Evolutionary conservation across 2,113 vertebrate species (phyloP).

Genomic region (Dunckerocampus dactyliophorus): DNA sequence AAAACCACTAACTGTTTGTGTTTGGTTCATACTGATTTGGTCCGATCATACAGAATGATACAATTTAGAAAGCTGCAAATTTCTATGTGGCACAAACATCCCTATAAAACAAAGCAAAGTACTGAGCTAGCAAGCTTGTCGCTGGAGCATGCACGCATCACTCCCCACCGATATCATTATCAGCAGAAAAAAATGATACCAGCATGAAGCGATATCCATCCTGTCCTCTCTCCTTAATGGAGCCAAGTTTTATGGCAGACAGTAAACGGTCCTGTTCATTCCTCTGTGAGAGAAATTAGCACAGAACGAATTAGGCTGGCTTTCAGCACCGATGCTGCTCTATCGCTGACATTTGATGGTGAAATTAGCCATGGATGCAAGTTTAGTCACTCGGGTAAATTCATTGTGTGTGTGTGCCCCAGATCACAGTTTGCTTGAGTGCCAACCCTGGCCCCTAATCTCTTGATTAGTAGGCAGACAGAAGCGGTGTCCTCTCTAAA

Average conservation of each 20-base stretch:
- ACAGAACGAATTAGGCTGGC: slow-evolving; percentile 57
- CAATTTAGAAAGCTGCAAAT: too few relatives aligned
- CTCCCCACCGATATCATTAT: too few relatives aligned
- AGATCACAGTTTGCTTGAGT: slow-evolving; percentile 46
- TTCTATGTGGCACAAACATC: too few relatives aligned
- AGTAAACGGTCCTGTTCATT: slow-evolving; percentile 63
- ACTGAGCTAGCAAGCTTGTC: too few relatives aligned
- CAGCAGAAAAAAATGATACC: too few relatives aligned
- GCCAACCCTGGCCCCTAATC: slow-evolving; percentile 69
- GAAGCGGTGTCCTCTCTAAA: slow-evolving; percentile 59
- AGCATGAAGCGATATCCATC: not conserved
- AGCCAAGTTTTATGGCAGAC: slow-evolving; percentile 63
- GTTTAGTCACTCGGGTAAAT: slow-evolving; percentile 62
- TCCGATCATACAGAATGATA: too few relatives aligned
- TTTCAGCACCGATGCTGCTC: slow-evolving; percentile 47
- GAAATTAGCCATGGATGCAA: slow-evolving; percentile 65
- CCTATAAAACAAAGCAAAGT: too few relatives aligned
- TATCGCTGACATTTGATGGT: slow-evolving; percentile 69
- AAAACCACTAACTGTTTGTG: too few relatives aligned
- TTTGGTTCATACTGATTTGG: too few relatives aligned
- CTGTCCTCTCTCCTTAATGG: slow-evolving; percentile 55
- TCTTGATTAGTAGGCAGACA: slow-evolving; percentile 73
- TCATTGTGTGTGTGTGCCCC: slow-evolving; percentile 12
- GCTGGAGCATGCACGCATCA: too few relatives aligned
- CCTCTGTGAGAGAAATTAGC: slow-evolving; percentile 64